phyloP scores from a whole-genome alignment of 1,140 invertebrate species.

The Mercenaria mercenaria region DNA sequence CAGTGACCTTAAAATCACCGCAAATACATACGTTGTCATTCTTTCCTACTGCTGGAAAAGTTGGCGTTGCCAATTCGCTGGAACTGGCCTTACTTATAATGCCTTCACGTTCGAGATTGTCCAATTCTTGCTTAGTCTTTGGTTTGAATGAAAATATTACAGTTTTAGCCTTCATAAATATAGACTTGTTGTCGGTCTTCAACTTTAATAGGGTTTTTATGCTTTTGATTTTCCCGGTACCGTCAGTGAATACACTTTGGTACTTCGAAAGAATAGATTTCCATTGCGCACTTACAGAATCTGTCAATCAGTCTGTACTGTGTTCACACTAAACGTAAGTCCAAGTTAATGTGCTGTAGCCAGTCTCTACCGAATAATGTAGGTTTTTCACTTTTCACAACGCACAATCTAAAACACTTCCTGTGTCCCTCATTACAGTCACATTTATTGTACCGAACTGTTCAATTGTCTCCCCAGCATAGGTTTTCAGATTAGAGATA shows the following conservation, averaged over 20 bases:
- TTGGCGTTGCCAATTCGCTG: slow-evolving; percentile 79
- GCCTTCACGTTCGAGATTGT: slow-evolving; percentile 81
- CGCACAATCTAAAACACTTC: slow-evolving; percentile 21
- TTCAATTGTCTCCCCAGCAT: slow-evolving; percentile 58
- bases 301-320: background rate
- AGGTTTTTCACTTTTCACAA: slow-evolving; percentile 52
- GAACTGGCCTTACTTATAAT: slow-evolving; percentile 83
- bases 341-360: slow-evolving; percentile 54
- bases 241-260: slow-evolving; percentile 36
- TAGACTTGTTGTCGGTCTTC: slow-evolving; percentile 35
- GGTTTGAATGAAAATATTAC: slow-evolving; percentile 84
- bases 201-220: slow-evolving; percentile 61
- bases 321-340: slow-evolving; percentile 56
- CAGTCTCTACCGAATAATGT: slow-evolving; percentile 69
- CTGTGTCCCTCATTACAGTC: background rate
- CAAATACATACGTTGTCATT: slow-evolving; percentile 72
- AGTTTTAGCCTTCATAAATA: slow-evolving; percentile 77
- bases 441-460: background rate
- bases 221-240: slow-evolving; percentile 48
- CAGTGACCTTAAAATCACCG: slow-evolving; percentile 81
- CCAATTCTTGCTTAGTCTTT: slow-evolving; percentile 83
- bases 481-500: slow-evolving; percentile 42
- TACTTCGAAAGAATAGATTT: background rate
- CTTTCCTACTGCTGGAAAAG: slow-evolving; percentile 68
- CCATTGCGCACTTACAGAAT: background rate